These are phyloP conservation scores for Spatulosminthurus flaviceps DNA, from an alignment of 2,888 invertebrate genomes.

Conservation along the genomic window DNA sequence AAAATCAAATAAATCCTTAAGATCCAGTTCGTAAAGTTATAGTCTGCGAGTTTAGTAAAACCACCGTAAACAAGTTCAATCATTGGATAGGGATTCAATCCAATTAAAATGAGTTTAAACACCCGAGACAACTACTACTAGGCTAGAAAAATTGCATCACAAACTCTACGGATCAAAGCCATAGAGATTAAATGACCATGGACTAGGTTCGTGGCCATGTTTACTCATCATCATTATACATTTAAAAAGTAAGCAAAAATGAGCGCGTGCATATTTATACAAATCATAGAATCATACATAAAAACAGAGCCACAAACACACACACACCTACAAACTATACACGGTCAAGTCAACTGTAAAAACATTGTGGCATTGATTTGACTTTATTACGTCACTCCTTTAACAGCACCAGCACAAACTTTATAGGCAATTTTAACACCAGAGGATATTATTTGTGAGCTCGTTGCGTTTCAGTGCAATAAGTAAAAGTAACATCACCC, in stretches of 20 bases:
- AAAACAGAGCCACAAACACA: neutral
- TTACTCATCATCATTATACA: neutral
- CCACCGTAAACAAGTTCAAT: neutral
- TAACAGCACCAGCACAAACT: neutral
- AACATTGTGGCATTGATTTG: slow-evolving; percentile 10
- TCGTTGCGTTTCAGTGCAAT: neutral
- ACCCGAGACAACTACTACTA: neutral
- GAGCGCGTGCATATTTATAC: no score
- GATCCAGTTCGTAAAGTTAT: no score
- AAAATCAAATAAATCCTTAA: no score
- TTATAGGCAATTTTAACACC: neutral
- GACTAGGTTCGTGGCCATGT: slow-evolving; percentile 7
- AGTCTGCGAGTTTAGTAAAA: no score
- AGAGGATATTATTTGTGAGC: neutral
- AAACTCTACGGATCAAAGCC: neutral
- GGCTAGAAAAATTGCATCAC: neutral
- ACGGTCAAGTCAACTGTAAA: slow-evolving; percentile 4
- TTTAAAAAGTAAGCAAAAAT: no score
- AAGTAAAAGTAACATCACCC: neutral
- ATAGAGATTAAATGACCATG: slow-evolving; percentile 6
- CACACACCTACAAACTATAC: neutral
- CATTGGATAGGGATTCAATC: neutral
- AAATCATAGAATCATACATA: neutral
- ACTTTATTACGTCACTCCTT: slow-evolving; percentile 5
- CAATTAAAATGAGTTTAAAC: slow-evolving; percentile 14